Conservation (phyloP, 2,888 invertebrate species). For the Cordylochernes scorpioides region DNA sequence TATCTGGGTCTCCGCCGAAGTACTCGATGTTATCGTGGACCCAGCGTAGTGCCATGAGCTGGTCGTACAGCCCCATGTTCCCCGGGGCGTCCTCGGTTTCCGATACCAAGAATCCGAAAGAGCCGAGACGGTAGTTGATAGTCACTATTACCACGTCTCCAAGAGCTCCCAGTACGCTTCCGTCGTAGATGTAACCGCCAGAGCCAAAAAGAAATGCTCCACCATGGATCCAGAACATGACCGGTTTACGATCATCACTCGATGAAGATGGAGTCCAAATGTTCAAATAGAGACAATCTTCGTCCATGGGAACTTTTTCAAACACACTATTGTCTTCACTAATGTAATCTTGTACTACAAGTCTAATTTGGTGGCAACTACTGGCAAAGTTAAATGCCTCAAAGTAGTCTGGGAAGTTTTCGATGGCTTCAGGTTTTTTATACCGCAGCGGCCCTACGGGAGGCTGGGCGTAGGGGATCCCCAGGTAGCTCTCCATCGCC, state of each 20-base stretch:
- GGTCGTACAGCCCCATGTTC: constrained; percentile 2
- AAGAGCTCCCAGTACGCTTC: background rate
- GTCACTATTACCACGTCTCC: constrained; percentile 1
- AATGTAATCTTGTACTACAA: no score
- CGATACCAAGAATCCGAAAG: background rate
- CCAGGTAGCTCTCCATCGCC: no score
- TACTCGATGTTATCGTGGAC: background rate
- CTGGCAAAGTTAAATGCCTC: no score
- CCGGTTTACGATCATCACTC: background rate
- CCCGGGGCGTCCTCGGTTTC: background rate
- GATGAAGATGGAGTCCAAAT: background rate
- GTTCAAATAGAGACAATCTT: background rate
- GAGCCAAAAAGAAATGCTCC: no score
- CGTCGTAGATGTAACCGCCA: background rate
- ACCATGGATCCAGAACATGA: background rate
- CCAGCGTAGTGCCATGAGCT: constrained; percentile 2
- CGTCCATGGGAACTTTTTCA: background rate
- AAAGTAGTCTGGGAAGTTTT: no score
- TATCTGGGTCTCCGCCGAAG: constrained; percentile 2
- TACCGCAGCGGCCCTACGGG: background rate
- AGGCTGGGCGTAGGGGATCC: background rate
- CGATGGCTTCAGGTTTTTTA: background rate
- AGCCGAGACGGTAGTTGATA: constrained; percentile 1
- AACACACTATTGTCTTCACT: no score
- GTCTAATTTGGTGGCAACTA: no score